Evolutionary conservation across 2,113 vertebrate genomes (phyloP).

Genomic region (Eulemur macaco): DNA sequence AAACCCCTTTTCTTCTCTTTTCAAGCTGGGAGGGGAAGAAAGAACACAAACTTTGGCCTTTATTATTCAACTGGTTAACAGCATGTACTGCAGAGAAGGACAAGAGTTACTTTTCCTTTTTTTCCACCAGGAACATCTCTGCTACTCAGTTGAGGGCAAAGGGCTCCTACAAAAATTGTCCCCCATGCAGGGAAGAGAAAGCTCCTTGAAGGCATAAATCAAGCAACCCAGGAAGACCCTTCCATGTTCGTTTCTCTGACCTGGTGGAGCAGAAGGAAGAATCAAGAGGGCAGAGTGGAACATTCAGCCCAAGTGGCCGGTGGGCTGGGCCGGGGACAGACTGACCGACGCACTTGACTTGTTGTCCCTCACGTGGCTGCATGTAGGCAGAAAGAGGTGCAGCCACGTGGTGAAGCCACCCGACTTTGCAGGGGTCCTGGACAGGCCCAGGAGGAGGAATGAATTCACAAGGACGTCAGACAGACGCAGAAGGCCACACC

Average conservation of each 20-base stretch:
- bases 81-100: neutral
- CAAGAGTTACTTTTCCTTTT: too few species aligned
- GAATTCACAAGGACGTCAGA: accelerated
- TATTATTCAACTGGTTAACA: neutral
- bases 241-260: accelerated
- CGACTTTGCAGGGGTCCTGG: neutral
- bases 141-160: neutral
- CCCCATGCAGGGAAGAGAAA: neutral
- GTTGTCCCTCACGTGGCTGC: accelerated
- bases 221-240: accelerated
- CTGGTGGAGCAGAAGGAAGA: neutral
- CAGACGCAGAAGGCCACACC: neutral
- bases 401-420: accelerated
- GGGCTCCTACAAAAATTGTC: neutral
- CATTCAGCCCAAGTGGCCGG: accelerated
- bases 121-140: neutral
- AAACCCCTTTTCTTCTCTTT: neutral
- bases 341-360: accelerated
- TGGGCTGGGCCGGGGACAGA: accelerated
- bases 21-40: neutral
- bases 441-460: neutral
- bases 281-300: accelerated
- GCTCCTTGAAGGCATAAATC: neutral
- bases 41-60: neutral
- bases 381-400: accelerated